Percentiles rank a stretch among this genome's conserved stretches.
These are phyloP conservation scores for Brienomyrus longianalis DNA, from an alignment of 2,113 vertebrate species.

Conservation along the genomic window DNA sequence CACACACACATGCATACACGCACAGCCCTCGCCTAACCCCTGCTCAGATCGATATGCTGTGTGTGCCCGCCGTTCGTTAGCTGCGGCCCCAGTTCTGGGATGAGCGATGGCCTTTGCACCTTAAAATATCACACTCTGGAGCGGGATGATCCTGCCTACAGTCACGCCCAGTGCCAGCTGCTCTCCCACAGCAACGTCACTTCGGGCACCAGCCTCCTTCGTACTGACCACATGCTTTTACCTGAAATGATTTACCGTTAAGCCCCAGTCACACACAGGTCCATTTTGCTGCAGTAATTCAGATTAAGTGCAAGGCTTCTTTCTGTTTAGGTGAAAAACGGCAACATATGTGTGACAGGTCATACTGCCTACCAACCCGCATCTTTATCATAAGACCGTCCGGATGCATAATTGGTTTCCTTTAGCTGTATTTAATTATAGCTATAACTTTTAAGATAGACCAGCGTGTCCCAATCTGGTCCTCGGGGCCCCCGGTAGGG, in stretches of 20 bases:
- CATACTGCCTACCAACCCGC: neutral
- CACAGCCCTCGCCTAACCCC: neutral
- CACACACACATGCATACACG: conserved; percentile 13
- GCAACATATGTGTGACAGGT: neutral
- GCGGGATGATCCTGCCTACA: neutral
- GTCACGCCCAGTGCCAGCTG: neutral
- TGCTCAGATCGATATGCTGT: conserved; percentile 49
- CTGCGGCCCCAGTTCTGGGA: conserved; percentile 54
- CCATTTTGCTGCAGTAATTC: neutral
- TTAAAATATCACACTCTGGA: conserved; percentile 23
- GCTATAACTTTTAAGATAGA: neutral
- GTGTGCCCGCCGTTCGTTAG: conserved; percentile 46
- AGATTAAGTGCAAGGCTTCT: neutral
- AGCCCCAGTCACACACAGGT: neutral
- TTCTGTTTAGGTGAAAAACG: neutral
- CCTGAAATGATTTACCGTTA: neutral
- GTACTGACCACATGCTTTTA: neutral
- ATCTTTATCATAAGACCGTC: neutral
- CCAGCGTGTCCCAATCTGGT: too few relatives aligned
- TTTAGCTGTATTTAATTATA: neutral
- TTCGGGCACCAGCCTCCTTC: neutral
- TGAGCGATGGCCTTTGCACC: conserved; percentile 47
- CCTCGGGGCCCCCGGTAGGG: too few relatives aligned
- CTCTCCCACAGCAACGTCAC: neutral
- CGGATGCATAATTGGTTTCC: neutral